Evolutionary conservation across 92 coral and sea anemone species (phyloP).

Genomic region (Scolanthus callimorphus): DNA sequence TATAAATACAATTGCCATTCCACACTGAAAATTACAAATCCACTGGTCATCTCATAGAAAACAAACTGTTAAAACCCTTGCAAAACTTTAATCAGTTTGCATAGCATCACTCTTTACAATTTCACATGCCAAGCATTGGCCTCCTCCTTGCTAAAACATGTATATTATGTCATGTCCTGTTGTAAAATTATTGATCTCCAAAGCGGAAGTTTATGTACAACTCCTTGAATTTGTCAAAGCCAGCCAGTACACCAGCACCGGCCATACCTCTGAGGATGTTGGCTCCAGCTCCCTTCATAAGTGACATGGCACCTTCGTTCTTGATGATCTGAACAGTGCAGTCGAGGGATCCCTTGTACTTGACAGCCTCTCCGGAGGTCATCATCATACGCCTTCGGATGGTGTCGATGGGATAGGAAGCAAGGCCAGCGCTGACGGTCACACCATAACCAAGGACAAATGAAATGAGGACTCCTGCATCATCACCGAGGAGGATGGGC

Average conservation of each 20-base stretch:
- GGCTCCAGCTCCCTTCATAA: slow-evolving; percentile 99
- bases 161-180: neutral
- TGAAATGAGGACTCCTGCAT: slow-evolving; percentile 88
- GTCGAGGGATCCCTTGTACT: slow-evolving; percentile 95
- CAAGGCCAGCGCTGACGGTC: slow-evolving; percentile 91
- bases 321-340: slow-evolving; percentile 85
- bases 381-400: slow-evolving; percentile 99
- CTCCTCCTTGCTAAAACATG: neutral
- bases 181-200: slow-evolving; percentile 26
- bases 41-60: neutral
- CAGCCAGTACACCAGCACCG: slow-evolving; percentile 99
- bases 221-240: slow-evolving; percentile 95
- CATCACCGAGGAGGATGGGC: slow-evolving; percentile 88
- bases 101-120: neutral
- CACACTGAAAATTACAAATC: neutral
- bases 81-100: neutral
- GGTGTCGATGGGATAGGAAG: slow-evolving; percentile 97
- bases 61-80: neutral
- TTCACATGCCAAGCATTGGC: neutral
- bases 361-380: slow-evolving; percentile 99
- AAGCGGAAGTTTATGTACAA: slow-evolving; percentile 73
- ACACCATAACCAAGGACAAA: slow-evolving; percentile 94
- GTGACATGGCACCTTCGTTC: slow-evolving; percentile 90
- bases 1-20: slow-evolving; percentile 1
- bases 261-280: slow-evolving; percentile 98